Base-by-base conservation (phyloP, 2,113 vertebrate species). In the Varanus salvator region DNA sequence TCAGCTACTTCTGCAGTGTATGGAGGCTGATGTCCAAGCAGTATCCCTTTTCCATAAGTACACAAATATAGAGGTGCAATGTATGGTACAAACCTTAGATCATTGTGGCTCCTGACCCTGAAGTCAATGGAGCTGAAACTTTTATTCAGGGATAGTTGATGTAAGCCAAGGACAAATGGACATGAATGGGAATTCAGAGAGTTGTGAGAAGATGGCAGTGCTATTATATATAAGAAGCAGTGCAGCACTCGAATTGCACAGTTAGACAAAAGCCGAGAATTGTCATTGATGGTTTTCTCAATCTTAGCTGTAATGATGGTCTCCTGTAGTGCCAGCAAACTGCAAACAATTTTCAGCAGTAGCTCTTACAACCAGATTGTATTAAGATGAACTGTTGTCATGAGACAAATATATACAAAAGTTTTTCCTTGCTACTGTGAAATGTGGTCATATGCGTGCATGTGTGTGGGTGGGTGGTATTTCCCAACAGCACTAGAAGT, bases 341-440 rank as follows among this genome's bases (percentile, higher is more conserved):
- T 84, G 86, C n/a, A 9, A 95, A 93, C 94, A 96, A 96, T 97
- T 97, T 96, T 95, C 93, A 95, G 89, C 92, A 93, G 95, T 95
- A 92, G 94, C 92, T 95, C 84, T 95, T 97, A 93, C 93, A 95
- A 96, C 94, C 89, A 93, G 91, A 96, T 95, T 96, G 86, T 95
- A 92, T 97, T 94, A 96, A 95, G 94, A 96, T 95, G 92, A 97
- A 97, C 95, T 95, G 91, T 95, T 96, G 94, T 96, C 94, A 86
- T 85, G 94, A 96, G 91, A 93, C 92, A 95, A 92, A 96, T 91
- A 92, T 34, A 44, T 44, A 89, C 74, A 84, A 91, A 95, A 91
- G 23, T 80, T 90, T 93, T 52, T 90, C 6, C 34, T 96, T 95
- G 74, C 38, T 95, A 90, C 80, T 95, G 72, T 95, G 90, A 89